Conservation (phyloP, 2,113 vertebrate species). For the Acrocephalus kingi region DNA sequence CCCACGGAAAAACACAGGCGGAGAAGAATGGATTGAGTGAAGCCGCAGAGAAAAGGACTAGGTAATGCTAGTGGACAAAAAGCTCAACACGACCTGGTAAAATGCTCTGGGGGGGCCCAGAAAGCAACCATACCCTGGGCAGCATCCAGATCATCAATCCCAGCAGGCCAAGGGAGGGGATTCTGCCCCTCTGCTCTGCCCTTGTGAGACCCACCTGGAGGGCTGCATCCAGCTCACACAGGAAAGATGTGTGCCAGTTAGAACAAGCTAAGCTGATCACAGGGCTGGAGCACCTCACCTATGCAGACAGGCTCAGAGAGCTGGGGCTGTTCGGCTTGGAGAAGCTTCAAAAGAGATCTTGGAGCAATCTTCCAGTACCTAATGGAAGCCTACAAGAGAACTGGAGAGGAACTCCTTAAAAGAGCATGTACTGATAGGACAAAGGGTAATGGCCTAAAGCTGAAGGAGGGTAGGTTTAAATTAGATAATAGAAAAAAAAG, state of each 20-base stretch:
- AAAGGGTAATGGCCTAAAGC: neutral
- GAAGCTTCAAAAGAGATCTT: neutral
- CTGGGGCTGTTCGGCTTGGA: neutral
- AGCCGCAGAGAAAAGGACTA: neutral
- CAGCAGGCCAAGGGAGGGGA: neutral
- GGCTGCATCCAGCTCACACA: neutral
- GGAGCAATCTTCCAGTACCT: neutral
- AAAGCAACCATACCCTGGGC: neutral
- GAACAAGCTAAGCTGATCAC: neutral
- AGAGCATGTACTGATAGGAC: neutral
- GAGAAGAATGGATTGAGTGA: neutral
- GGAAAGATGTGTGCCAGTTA: rapidly evolving
- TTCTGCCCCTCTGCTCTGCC: neutral
- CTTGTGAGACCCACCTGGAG: neutral
- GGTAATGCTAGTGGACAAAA: neutral
- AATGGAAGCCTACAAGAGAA: neutral
- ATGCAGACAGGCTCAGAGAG: neutral
- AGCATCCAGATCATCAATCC: neutral
- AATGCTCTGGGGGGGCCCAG: neutral
- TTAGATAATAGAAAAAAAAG: neutral
- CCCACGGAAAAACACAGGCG: neutral
- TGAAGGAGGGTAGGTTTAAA: neutral
- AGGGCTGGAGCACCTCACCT: neutral
- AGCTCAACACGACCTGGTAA: neutral
- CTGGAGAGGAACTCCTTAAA: neutral